Conservation (phyloP, 2,888 invertebrate genomes). For the Galerucella calmariensis region DNA sequence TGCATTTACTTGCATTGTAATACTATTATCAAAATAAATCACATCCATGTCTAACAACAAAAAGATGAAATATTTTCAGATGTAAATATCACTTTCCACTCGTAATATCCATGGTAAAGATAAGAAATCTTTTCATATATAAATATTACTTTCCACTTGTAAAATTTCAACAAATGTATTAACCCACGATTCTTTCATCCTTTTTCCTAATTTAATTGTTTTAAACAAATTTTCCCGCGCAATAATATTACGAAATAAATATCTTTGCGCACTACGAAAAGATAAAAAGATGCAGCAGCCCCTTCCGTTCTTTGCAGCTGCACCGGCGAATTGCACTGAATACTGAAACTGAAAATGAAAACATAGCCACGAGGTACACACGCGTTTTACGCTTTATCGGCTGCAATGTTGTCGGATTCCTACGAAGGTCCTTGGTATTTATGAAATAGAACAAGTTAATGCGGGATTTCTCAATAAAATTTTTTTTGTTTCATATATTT, state of each 20-base stretch:
- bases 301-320: conserved; percentile 37
- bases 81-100: too few relatives aligned
- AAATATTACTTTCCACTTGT: not conserved
- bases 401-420: conserved; percentile 15
- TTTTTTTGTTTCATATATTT: too few relatives aligned
- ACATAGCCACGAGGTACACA: conserved; percentile 44
- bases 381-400: conserved; percentile 25
- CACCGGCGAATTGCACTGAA: conserved; percentile 44
- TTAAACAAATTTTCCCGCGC: not conserved
- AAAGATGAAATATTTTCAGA: too few relatives aligned
- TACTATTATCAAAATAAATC: not conserved
- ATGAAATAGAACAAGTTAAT: not conserved
- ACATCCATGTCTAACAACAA: too few relatives aligned
- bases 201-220: not conserved
- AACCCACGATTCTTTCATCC: not conserved
- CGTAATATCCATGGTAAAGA: not conserved
- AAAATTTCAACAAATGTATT: not conserved
- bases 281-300: not conserved
- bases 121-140: too few relatives aligned
- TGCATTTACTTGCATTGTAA: not conserved
- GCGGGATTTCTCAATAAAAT: too few relatives aligned
- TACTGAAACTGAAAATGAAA: conserved; percentile 34
- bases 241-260: not conserved
- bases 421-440: not conserved
- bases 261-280: not conserved